These are phyloP conservation scores for Parnassius mnemosyne DNA, from an alignment of 2,888 invertebrate species.

Conservation along the genomic window DNA sequence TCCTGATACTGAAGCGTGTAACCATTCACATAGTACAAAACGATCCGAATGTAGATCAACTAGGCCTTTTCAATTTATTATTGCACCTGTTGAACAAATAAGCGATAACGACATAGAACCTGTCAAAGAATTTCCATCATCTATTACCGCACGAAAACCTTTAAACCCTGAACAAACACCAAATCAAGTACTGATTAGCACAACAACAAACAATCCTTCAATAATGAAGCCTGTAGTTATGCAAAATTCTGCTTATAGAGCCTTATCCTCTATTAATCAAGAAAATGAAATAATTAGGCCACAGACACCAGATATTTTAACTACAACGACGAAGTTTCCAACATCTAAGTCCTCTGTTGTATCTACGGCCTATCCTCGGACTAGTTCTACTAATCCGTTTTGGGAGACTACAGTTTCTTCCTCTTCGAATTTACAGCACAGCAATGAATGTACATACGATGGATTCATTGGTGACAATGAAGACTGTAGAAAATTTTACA, in stretches of 20 bases:
- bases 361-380: conserved; percentile 11
- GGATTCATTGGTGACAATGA: conserved; percentile 87
- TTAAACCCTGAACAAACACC: conserved; percentile 31
- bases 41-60: conserved; percentile 83
- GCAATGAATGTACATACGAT: conserved; percentile 78
- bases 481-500: conserved; percentile 88
- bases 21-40: conserved; percentile 84
- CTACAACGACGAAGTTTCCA: conserved; percentile 7
- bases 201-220: background rate
- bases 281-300: conserved; percentile 1
- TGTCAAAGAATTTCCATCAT: conserved; percentile 54
- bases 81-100: conserved; percentile 30
- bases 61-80: conserved; percentile 19
- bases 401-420: conserved; percentile 20
- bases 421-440: conserved; percentile 28
- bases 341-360: conserved; percentile 10
- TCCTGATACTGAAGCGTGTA: conserved; percentile 83
- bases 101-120: conserved; percentile 74
- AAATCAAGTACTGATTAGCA: conserved; percentile 12
- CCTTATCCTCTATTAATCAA: conserved; percentile 1
- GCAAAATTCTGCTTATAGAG: conserved; percentile 2
- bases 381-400: conserved; percentile 1
- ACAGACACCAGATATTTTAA: background rate
- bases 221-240: background rate
- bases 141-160: conserved; percentile 49